Base-by-base conservation (phyloP, 2,113 vertebrate genomes). In the Corythaeola cristata region DNA sequence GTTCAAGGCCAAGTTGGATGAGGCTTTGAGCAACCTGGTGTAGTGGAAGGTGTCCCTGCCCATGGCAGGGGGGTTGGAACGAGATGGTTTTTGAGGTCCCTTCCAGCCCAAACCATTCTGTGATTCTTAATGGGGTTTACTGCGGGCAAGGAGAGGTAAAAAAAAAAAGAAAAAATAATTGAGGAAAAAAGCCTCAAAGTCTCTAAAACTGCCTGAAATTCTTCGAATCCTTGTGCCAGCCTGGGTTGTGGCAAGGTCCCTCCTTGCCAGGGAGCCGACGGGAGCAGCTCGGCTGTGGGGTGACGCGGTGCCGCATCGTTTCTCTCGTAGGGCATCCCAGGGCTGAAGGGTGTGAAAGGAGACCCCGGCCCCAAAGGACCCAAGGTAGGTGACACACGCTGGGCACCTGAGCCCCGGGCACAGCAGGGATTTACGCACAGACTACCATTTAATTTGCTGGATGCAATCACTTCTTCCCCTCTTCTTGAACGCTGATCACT, bases 321-420 rank as follows among this genome's bases (percentile, higher is more conserved):
- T 77, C 92, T 81, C 89, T 32, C 89, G 23, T 37, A 98, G 99
- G 99, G 99, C 83, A 96, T 97, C 45, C 96, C 93, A 1, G 99
- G 99, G 52, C 92, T 97, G 59, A 98, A 94, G 66, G 99, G 99
- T 79, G 75, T 96, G 16, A 92, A 49, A 15, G 99, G 99, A 47
- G 97, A 97, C n/a, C 92, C 92, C 9, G 98, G 99, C 33, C 91
- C 62, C 1, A 98, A 98, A 52, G 99, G 98, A 28, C 89, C 77
- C 83, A 97, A 98, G 98, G 99, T 99, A 94, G 28, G 97, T 37
- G 71, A 33, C 27, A 8, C 0, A 15, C 11, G 14, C 35, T 2
- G 3, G 50, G 35, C 35, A 3, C 81, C 4, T 19, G 44, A 64
- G 32, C 47, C 37, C 56, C 2, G 4, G 82, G 50, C 32, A 18